A percentile compares a stretch with the other conserved stretches of the same genome.
phyloP scores from a whole-genome alignment of 1,140 invertebrate genomes.

The Drosophila neocordata region DNA sequence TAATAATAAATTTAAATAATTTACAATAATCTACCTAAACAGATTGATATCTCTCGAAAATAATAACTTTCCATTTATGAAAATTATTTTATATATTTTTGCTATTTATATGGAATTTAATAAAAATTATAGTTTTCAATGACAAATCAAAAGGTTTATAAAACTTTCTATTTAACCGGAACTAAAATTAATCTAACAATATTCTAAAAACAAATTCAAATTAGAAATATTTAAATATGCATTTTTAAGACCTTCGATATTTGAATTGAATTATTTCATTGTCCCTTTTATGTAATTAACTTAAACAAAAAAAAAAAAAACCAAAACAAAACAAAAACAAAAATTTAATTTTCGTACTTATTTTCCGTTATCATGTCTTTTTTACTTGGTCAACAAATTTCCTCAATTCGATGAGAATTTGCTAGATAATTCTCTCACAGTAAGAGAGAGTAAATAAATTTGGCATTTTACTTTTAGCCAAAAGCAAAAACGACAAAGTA shows the following conservation, averaged over 20 bases:
- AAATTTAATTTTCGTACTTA: neutral
- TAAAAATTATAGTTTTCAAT: no score
- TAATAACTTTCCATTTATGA: no score
- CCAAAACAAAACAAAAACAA: neutral
- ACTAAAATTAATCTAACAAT: neutral
- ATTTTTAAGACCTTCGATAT: neutral
- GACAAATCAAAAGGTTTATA: no score
- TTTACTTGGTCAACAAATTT: slow-evolving; percentile 5
- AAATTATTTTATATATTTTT: no score
- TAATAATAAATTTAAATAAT: no score
- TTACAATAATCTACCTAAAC: no score
- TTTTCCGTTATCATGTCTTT: slow-evolving; percentile 19
- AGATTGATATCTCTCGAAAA: no score
- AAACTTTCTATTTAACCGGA: no score
- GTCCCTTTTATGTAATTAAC: slow-evolving; percentile 14
- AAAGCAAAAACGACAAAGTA: slow-evolving; percentile 73
- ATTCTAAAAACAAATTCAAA: neutral
- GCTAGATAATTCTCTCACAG: slow-evolving; percentile 22
- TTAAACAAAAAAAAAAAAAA: neutral
- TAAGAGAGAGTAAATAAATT: slow-evolving; percentile 46
- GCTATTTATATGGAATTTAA: no score
- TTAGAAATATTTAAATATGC: neutral
- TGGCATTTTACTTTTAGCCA: slow-evolving; percentile 76
- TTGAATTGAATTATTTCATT: neutral
- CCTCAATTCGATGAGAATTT: slow-evolving; percentile 30